Percentiles rank a stretch among this genome's conserved stretches.
Conservation (phyloP, 1,140 invertebrate species). For the Conus betulinus region DNA sequence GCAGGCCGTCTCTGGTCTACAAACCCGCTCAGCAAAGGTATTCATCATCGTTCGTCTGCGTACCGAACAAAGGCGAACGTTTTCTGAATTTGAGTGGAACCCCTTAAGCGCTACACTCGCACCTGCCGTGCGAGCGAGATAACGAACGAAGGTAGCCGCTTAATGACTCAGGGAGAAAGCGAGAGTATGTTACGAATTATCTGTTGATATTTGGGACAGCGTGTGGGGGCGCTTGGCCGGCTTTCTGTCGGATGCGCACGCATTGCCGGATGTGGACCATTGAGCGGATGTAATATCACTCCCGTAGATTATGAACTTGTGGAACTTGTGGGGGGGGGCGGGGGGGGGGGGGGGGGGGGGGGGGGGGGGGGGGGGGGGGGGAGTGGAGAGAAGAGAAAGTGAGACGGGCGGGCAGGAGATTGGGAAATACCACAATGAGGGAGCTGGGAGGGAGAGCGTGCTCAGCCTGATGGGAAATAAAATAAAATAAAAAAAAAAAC, state of each 20-base stretch:
- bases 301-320: background rate
- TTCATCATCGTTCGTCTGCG: too few species aligned
- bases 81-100: background rate
- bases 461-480: background rate
- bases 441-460: background rate
- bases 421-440: background rate
- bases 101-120: background rate
- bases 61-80: background rate
- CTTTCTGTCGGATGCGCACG: conserved; percentile 1
- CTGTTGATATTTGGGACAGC: background rate
- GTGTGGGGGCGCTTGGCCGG: background rate
- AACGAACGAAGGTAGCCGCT: background rate
- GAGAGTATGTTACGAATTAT: conserved; percentile 11
- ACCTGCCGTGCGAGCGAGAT: conserved; percentile 1
- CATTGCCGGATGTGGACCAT: conserved; percentile 12
- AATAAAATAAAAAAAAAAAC: background rate
- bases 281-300: conserved; percentile 3
- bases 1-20: too few species aligned
- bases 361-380: background rate
- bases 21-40: too few species aligned
- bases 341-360: background rate
- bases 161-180: conserved; percentile 5
- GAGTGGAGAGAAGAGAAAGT: background rate
- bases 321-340: background rate
- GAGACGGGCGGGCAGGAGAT: background rate